Conservation (phyloP, 2,113 vertebrate genomes). For the Grallaria varia region DNA sequence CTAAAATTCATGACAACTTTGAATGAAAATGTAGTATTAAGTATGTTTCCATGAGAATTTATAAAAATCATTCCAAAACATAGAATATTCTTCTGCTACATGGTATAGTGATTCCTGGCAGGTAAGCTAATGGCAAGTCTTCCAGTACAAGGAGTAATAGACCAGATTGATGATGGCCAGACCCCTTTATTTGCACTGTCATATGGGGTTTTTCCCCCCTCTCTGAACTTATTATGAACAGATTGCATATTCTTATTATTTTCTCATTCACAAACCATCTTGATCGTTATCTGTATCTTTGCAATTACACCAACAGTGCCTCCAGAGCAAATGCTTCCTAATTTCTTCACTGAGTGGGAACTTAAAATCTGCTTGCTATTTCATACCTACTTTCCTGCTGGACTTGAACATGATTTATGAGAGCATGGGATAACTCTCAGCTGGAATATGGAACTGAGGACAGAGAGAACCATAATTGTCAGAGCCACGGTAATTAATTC, state of each 20-base stretch:
- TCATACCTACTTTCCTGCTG: background rate
- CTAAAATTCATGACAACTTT: background rate
- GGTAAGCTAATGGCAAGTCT: background rate
- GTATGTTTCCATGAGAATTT: background rate
- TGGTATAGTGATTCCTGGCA: background rate
- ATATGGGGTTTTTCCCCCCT: background rate
- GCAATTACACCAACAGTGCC: background rate
- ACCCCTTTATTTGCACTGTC: background rate
- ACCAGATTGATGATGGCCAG: background rate
- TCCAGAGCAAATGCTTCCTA: background rate
- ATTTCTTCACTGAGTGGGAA: background rate
- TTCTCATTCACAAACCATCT: background rate
- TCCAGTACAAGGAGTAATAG: background rate
- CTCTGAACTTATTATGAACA: background rate
- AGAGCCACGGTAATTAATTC: background rate
- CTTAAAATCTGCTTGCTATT: background rate
- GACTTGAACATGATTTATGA: background rate
- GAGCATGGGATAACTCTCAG: background rate
- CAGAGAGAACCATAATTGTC: background rate
- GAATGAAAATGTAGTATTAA: background rate
- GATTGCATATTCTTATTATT: background rate
- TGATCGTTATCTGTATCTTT: background rate
- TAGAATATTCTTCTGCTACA: background rate
- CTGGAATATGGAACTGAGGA: background rate
- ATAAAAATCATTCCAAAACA: background rate